These are phyloP conservation scores for Vanacampus margaritifer DNA, from an alignment of 2,113 vertebrate species.

Conservation along the genomic window DNA sequence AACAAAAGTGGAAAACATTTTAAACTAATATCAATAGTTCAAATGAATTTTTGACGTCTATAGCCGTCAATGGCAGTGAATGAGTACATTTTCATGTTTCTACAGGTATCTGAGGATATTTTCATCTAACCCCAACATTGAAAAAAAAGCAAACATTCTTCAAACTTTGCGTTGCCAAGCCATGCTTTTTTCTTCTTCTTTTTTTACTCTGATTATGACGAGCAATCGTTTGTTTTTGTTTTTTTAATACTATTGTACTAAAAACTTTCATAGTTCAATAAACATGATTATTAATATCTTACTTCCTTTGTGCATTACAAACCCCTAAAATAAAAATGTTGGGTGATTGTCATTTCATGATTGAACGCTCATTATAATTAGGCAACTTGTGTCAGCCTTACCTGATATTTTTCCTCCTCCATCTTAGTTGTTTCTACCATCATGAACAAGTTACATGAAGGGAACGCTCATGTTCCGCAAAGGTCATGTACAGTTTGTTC, in stretches of 20 bases:
- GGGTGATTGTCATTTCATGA: conserved; percentile 12
- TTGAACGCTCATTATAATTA: background rate
- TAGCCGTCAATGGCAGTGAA: too few species aligned
- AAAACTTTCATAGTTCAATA: background rate
- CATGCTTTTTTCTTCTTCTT: conserved; percentile 6
- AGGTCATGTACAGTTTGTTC: background rate
- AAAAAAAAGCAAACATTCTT: background rate
- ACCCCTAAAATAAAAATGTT: conserved; percentile 28
- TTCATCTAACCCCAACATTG: background rate
- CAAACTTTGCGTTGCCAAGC: conserved; percentile 26
- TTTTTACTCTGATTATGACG: background rate
- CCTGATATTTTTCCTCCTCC: conserved; percentile 14
- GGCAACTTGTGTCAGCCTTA: background rate
- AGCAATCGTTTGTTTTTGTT: too few species aligned
- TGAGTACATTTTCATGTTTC: conserved; percentile 33
- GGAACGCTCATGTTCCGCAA: background rate
- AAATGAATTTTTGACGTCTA: too few species aligned
- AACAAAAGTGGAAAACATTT: too few species aligned
- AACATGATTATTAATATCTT: background rate
- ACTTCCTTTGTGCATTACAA: background rate
- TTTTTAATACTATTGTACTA: background rate
- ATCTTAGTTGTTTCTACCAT: too few species aligned
- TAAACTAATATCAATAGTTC: too few species aligned
- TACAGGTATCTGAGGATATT: conserved; percentile 51
- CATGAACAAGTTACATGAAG: background rate